Evolutionary conservation across 2,113 vertebrate genomes (phyloP).

Genomic region (Gymnarchus niloticus): DNA sequence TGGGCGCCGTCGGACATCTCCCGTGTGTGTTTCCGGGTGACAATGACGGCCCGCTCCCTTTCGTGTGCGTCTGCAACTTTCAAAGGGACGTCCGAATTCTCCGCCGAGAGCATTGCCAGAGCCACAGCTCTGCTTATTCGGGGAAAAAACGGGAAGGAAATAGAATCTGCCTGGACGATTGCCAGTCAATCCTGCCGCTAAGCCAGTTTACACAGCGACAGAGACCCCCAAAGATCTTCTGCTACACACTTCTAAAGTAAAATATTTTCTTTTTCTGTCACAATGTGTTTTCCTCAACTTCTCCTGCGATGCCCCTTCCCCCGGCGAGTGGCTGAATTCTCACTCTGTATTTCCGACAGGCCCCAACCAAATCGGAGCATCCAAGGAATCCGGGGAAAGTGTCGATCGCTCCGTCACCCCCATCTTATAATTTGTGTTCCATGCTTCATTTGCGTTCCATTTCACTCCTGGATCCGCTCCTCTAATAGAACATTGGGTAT

Average conservation of each 20-base stretch:
- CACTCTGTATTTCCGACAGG: not conserved
- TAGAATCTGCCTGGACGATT: conserved; percentile 38
- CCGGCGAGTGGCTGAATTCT: not conserved
- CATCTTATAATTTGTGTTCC: conserved; percentile 12
- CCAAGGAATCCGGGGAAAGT: not conserved
- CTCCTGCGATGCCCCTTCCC: not conserved
- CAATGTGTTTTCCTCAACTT: conserved; percentile 19
- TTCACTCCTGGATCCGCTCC: not conserved
- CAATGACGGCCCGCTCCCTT: not conserved
- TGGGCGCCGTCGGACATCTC: not conserved
- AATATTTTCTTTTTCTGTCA: conserved; percentile 27
- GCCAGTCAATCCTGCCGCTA: conserved; percentile 8
- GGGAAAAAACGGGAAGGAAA: conserved; percentile 26
- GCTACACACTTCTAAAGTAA: conserved; percentile 36
- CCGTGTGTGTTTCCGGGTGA: not conserved
- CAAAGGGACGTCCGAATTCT: conserved; percentile 35
- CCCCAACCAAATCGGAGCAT: not conserved
- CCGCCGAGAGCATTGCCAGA: conserved; percentile 32
- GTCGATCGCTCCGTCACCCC: not conserved
- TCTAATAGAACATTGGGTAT: not conserved
- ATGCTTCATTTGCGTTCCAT: conserved; percentile 13
- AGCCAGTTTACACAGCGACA: conserved; percentile 33
- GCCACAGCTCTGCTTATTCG: conserved; percentile 42
- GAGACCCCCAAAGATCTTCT: conserved; percentile 33
- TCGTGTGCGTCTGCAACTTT: conserved; percentile 18